Evolutionary conservation across 64 coral and sea anemone genomes (phyloP), one percentile per base, ranked within the genome.

Genomic region (Dendronephthya gigantea): DNA sequence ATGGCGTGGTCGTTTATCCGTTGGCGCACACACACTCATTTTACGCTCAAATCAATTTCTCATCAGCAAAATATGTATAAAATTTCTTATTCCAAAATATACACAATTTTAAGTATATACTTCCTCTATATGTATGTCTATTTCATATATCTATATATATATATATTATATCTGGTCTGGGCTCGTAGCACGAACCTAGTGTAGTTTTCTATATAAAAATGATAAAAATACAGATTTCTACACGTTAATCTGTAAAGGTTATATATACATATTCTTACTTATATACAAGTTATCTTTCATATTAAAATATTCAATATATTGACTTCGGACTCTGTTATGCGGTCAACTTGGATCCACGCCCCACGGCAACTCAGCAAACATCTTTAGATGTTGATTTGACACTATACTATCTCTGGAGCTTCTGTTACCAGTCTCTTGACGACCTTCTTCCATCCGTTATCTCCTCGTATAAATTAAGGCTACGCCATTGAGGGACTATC

Each of bases 401-500:
- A 7, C 17, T 23, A 2, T 27, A 62, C 25, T 27, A 62, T 52
- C 13, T 10, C 1, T 8, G 50, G 55, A 22, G 55, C 55, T 62
- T 62, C 6, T n/a, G 55, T n/a, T 62, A 22, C 55, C 55, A 16
- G 55, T 62, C 55, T 62, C 55, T n/a, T 13, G 55, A 23, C 55
- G 55, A 19, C 8, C 19, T 23, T 27, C 4, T 23, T 62, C 55
- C 0, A 62, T 5, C 55, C 25, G 25, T 15, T 62, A 15, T 62
- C 25, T n/a, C 55, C 25, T 62, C 19, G 19, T 62, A 16, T 11
- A 45, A 6, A 6, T 45, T 17, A 66, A 3, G 9, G 72, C 36
- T 79, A 79, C 72, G 72, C 72, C 30, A 79, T 39, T 12, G 72
- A 79, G 72, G 72, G 72, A 39, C 72, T 79, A 29, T 79, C 72